These are phyloP conservation scores for Phenganax subtilis DNA, from an alignment of 92 coral and sea anemone genomes.

Conservation along the genomic window DNA sequence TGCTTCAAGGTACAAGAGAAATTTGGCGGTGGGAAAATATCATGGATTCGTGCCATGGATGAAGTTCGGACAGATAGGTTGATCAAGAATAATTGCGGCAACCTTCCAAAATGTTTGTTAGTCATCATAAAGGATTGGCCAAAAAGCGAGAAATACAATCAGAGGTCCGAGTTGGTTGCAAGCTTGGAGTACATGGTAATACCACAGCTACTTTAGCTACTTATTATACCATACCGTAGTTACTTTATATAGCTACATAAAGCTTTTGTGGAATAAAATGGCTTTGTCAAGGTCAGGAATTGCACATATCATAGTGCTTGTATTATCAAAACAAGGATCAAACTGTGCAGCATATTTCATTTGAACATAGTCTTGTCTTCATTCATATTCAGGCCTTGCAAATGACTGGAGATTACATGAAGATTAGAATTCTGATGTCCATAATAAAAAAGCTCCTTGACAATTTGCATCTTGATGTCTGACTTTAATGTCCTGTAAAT, in stretches of 20 bases:
- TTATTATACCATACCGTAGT: no score
- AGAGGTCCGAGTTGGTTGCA: slow-evolving; percentile 74
- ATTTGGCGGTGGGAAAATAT: slow-evolving; percentile 40
- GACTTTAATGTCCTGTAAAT: no score
- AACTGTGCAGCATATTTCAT: no score
- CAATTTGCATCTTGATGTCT: no score
- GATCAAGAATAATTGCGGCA: slow-evolving; percentile 42
- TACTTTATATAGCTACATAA: neutral
- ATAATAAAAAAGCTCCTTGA: no score
- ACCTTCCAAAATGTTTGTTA: slow-evolving; percentile 41
- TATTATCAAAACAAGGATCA: no score
- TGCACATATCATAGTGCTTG: no score
- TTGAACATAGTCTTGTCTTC: no score
- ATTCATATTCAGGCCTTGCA: no score
- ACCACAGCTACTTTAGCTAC: no score
- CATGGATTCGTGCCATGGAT: slow-evolving; percentile 89
- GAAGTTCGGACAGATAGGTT: slow-evolving; percentile 79
- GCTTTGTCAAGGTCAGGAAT: neutral
- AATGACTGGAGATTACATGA: no score
- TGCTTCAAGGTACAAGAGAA: slow-evolving; percentile 66
- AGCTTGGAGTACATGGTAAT: slow-evolving; percentile 80
- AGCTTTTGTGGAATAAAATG: neutral
- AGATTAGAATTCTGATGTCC: no score
- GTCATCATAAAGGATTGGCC: slow-evolving; percentile 83
- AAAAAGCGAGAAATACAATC: slow-evolving; percentile 54